Conservation (phyloP, 2,888 invertebrate genomes). For the Euplagia quadripunctaria region DNA sequence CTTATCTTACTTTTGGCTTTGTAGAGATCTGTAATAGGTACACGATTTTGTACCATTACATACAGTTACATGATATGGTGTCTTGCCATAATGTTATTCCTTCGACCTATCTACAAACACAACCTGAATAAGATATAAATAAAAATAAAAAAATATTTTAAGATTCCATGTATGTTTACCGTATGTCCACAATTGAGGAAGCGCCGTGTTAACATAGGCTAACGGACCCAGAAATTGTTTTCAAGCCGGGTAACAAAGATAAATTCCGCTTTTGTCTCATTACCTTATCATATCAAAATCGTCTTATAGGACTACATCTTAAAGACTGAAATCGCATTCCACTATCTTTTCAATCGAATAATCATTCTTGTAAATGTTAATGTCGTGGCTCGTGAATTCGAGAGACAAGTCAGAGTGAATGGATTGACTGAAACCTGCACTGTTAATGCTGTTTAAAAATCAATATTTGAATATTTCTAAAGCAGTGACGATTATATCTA, state of each 20-base stretch:
- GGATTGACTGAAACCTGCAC: no score
- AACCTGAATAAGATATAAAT: background rate
- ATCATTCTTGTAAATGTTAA: no score
- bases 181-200: conserved; percentile 50
- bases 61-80: background rate
- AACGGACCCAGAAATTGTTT: conserved; percentile 72
- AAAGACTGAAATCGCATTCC: conserved; percentile 56
- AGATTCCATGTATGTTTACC: conserved; percentile 59
- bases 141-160: conserved; percentile 37
- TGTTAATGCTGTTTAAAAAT: conserved; percentile 65
- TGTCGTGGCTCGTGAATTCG: no score
- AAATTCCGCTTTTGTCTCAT: conserved; percentile 68
- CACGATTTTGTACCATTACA: no score
- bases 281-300: conserved; percentile 52
- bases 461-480: conserved; percentile 29
- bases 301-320: conserved; percentile 50
- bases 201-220: conserved; percentile 70
- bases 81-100: background rate
- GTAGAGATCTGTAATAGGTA: no score
- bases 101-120: background rate
- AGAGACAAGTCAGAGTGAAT: no score
- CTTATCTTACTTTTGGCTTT: no score
- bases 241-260: conserved; percentile 71
- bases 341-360: conserved; percentile 50
- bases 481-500: background rate